These are phyloP conservation scores for Oplegnathus fasciatus DNA, from an alignment of 2,113 vertebrate species.

Conservation along the genomic window DNA sequence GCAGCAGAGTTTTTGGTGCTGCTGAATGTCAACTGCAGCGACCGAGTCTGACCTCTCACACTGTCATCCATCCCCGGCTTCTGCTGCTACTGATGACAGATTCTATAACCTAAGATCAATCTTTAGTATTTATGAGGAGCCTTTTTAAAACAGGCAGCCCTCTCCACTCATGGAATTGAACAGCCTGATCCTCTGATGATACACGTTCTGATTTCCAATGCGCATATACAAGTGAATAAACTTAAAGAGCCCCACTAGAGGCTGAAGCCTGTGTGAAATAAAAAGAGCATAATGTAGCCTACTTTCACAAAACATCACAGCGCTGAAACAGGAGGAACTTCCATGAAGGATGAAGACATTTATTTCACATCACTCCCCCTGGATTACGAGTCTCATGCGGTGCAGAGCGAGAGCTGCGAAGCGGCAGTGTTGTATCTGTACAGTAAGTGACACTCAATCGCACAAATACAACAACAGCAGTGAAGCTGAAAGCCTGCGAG, in stretches of 20 bases:
- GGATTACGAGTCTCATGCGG: conserved; percentile 13
- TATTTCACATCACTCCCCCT: background rate
- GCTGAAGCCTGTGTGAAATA: conserved; percentile 3
- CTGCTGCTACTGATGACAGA: background rate
- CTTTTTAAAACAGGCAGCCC: background rate
- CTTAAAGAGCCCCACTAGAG: background rate
- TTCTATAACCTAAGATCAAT: background rate
- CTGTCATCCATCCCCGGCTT: background rate
- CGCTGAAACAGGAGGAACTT: conserved; percentile 4
- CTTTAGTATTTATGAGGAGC: conserved; percentile 16
- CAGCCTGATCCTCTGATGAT: background rate
- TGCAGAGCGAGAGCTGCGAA: background rate
- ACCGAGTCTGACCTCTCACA: background rate
- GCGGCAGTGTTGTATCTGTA: background rate
- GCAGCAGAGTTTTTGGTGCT: background rate
- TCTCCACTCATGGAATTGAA: background rate
- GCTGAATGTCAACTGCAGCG: background rate
- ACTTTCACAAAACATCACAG: conserved; percentile 3
- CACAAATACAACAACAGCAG: conserved; percentile 11
- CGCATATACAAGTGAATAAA: background rate
- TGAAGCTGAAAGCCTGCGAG: background rate
- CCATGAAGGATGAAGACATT: conserved; percentile 5
- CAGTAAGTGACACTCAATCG: conserved; percentile 1
- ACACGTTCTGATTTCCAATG: background rate
- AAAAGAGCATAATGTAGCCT: background rate